Percentiles rank a stretch among this genome's conserved stretches.
Conservation (phyloP, 2,888 invertebrate species). For the Lasioglossum vierecki region DNA sequence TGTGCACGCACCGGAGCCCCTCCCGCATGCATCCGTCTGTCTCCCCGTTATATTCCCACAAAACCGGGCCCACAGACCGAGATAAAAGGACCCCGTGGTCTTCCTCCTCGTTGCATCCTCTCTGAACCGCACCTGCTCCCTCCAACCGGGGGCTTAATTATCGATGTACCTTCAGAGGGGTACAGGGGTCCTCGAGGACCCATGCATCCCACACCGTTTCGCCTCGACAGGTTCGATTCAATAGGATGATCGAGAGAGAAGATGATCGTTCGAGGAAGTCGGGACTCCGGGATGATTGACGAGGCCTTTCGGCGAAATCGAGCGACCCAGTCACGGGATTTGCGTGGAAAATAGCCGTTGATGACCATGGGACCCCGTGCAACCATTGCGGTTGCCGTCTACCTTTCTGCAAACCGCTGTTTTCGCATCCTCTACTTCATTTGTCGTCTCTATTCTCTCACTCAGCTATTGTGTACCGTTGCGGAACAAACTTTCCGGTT, state of each 20-base stretch:
- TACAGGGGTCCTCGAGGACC: neutral
- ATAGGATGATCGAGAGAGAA: neutral
- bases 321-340: constrained; percentile 2
- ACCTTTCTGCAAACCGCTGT: neutral
- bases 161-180: constrained; percentile 20
- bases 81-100: constrained; percentile 58
- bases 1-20: neutral
- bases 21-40: neutral
- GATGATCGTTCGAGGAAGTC: constrained; percentile 37
- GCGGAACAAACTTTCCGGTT: neutral
- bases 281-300: constrained; percentile 39
- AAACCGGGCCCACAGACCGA: constrained; percentile 43
- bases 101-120: constrained; percentile 31
- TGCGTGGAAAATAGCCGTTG: neutral
- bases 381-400: neutral
- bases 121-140: constrained; percentile 41
- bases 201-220: neutral
- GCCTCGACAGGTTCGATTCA: constrained; percentile 8
- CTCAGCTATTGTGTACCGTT: too few relatives aligned
- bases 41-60: constrained; percentile 31
- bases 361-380: neutral
- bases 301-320: constrained; percentile 48
- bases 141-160: constrained; percentile 46
- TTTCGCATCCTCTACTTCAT: neutral
- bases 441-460: neutral